Evolutionary conservation across 1,140 invertebrate genomes (phyloP), one percentile per base, ranked within the genome.

Genomic region (Drosophila arizonae): DNA sequence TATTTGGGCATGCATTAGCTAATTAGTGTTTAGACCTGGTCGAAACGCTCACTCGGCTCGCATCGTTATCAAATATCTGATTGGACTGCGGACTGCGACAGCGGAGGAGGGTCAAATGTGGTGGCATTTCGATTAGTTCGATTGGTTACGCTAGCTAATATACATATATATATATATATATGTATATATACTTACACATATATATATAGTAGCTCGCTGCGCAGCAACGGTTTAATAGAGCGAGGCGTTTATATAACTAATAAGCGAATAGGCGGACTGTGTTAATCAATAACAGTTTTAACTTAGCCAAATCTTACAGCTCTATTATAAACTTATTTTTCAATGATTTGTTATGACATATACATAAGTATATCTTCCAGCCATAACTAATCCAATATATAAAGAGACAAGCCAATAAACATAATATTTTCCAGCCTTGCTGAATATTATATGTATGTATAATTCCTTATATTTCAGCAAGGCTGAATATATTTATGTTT

Each of bases 1-100:
- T 68, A 48, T 54, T 76, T 72, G 60, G 63, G 62, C 54, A 51
- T 72, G 72, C 79, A 81, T 81, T 81, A 82, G 75, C 79, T 81
- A 84, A 81, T 81, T 81, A 81, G 66, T 67, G 61, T 39, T 50
- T 45, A 55, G 56, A 41, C 46, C 51, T 28, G 46, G 13, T 43
- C 41, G 39, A 33, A 33, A 33, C 15, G 15, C 41, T 55, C 52
- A 33, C 26, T 30, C 28, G 36, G 48, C 46, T 45, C 6, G 33
- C 33, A n/a, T 24, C 64, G 33, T 61, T 69, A 41, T 21, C 51
- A 68, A 11, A 56, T 69, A 73, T 69, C 71, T 51, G 66, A 73
- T 72, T 24, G 30, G 43, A 45, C 10, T 17, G 15, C 43, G 13
- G 43, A 52, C 10, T 17, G 15, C 43, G 13, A 45, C 41, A 5